Percentiles rank a stretch among this genome's conserved stretches.
These are phyloP conservation scores for Porites rus DNA, from an alignment of 92 coral and sea anemone species.

Conservation along the genomic window DNA sequence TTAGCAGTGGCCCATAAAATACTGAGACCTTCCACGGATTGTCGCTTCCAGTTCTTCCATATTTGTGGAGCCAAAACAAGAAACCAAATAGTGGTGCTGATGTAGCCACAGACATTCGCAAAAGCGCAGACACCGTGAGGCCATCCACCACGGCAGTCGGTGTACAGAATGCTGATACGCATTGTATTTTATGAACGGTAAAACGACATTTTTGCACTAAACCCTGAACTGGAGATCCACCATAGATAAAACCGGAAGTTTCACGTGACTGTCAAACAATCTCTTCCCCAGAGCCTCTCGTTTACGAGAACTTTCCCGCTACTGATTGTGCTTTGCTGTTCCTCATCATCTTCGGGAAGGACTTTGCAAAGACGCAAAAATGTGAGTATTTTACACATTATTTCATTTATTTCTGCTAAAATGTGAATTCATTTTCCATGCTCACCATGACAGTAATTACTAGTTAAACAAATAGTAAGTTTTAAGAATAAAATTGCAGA, in stretches of 20 bases:
- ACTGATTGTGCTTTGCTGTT: too few relatives aligned
- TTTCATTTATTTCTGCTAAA: too few relatives aligned
- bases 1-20: conserved; percentile 70
- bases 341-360: too few relatives aligned
- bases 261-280: neutral
- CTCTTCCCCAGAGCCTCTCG: too few relatives aligned
- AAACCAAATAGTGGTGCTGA: conserved; percentile 43
- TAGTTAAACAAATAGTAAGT: too few relatives aligned
- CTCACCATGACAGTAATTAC: too few relatives aligned
- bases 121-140: conserved; percentile 44
- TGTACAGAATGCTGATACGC: conserved; percentile 10
- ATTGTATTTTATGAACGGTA: neutral
- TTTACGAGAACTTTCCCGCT: too few relatives aligned
- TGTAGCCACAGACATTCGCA: conserved; percentile 49
- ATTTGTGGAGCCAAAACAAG: conserved; percentile 66
- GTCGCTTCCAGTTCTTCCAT: conserved; percentile 54
- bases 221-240: neutral
- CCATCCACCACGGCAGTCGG: conserved; percentile 42
- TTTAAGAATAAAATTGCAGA: too few relatives aligned
- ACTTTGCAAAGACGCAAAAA: too few relatives aligned
- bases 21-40: conserved; percentile 68
- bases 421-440: too few relatives aligned
- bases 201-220: too few relatives aligned
- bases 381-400: too few relatives aligned
- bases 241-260: neutral